phyloP scores from a whole-genome alignment of 2,797 vertebrate genomes.

The Pipistrellus pygmaeus region DNA sequence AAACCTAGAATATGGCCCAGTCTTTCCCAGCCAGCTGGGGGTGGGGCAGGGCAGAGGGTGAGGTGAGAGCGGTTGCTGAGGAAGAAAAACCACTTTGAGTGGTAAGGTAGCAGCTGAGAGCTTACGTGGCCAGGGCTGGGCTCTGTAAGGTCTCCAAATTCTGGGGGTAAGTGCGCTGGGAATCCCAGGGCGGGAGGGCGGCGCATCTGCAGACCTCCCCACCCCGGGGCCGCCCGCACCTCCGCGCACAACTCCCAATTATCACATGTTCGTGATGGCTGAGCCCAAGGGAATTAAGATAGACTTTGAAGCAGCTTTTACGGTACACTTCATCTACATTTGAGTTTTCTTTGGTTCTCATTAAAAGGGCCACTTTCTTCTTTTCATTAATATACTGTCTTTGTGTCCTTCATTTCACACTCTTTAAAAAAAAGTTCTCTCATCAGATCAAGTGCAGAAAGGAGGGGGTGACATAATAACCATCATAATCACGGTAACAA shows the following conservation, averaged over 20 bases:
- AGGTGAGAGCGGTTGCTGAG: neutral
- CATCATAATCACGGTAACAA: constrained; percentile 62
- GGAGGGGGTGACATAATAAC: constrained; percentile 53
- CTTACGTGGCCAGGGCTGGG: neutral
- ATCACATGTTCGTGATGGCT: constrained; percentile 79
- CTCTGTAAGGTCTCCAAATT: neutral
- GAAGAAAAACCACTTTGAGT: neutral
- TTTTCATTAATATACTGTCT: constrained; percentile 83
- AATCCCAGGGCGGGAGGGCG: neutral
- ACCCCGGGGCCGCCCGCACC: constrained; percentile 68
- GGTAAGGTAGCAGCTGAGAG: constrained; percentile 40
- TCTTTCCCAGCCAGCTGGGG: constrained; percentile 36
- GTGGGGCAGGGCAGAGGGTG: neutral
- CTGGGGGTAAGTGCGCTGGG: constrained; percentile 26
- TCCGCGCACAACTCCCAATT: constrained; percentile 81
- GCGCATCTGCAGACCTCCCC: neutral
- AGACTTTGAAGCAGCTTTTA: constrained; percentile 84
- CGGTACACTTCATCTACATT: constrained; percentile 82
- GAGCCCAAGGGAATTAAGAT: constrained; percentile 82
- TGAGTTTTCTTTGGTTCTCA: constrained; percentile 84
- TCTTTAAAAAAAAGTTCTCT: constrained; percentile 73
- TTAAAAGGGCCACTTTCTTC: constrained; percentile 85
- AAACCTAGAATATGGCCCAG: constrained; percentile 53
- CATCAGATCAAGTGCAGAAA: constrained; percentile 71
- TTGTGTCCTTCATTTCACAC: constrained; percentile 82